These are phyloP conservation scores for Megaustenia siamemsis DNA, from an alignment of 2,888 invertebrate genomes.

Conservation along the genomic window DNA sequence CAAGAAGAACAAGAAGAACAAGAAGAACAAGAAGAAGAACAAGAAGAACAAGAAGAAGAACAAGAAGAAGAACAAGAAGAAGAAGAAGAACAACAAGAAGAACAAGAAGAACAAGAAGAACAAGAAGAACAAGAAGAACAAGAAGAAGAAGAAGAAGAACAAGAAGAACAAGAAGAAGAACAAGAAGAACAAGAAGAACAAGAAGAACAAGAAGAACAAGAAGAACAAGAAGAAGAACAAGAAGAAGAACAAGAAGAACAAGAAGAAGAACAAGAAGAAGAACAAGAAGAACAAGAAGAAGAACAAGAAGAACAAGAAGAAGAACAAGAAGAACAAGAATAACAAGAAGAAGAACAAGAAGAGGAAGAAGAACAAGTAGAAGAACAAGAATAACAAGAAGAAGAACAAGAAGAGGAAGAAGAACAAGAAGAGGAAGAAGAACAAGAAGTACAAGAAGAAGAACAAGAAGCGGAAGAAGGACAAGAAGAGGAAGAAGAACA, in stretches of 20 bases:
- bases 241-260: constrained; percentile 45
- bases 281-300: constrained; percentile 20
- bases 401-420: constrained; percentile 16
- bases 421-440: constrained; percentile 15
- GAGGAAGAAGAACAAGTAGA: neutral
- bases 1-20: neutral
- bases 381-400: constrained; percentile 22
- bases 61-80: neutral
- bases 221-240: constrained; percentile 57
- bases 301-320: constrained; percentile 21
- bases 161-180: constrained; percentile 17
- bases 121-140: neutral
- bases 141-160: neutral
- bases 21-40: neutral
- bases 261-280: neutral
- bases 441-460: constrained; percentile 24
- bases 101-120: neutral
- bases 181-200: constrained; percentile 22
- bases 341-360: constrained; percentile 18
- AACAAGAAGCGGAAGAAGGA: constrained; percentile 11
- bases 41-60: neutral
- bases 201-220: constrained; percentile 43
- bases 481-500: constrained; percentile 24
- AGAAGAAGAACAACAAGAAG: neutral
- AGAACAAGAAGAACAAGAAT: constrained; percentile 28